These are phyloP conservation scores for Chouioia cunea DNA, from an alignment of 2,888 invertebrate genomes.

Conservation along the genomic window DNA sequence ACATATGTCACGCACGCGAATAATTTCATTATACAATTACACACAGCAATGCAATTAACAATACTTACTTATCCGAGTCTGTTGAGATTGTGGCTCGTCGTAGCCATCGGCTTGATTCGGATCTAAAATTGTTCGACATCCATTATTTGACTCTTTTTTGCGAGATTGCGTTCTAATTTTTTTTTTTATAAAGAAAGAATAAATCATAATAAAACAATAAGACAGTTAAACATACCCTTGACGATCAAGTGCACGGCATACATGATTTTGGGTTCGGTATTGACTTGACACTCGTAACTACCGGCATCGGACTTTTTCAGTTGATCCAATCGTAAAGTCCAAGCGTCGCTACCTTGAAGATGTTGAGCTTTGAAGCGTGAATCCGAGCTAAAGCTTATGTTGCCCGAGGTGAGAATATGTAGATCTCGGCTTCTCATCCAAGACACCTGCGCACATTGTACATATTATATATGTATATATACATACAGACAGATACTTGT, in stretches of 20 bases:
- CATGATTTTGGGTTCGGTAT: constrained; percentile 82
- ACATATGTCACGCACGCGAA: constrained; percentile 53
- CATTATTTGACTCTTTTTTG: not conserved
- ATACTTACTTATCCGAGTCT: constrained; percentile 66
- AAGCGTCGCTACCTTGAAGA: constrained; percentile 70
- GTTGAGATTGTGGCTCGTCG: constrained; percentile 65
- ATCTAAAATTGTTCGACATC: constrained; percentile 52
- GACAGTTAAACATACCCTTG: constrained; percentile 68
- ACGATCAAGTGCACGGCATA: constrained; percentile 76
- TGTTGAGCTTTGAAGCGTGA: constrained; percentile 74
- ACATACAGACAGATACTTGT: no score
- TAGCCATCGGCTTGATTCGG: constrained; percentile 63
- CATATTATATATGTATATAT: no score
- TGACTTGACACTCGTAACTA: constrained; percentile 81
- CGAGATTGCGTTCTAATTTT: constrained; percentile 11
- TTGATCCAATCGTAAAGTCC: constrained; percentile 75
- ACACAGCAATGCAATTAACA: not conserved
- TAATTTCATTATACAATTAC: constrained; percentile 66
- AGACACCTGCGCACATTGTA: constrained; percentile 80
- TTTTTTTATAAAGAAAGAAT: not conserved
- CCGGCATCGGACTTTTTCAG: constrained; percentile 75
- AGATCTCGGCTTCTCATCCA: constrained; percentile 81
- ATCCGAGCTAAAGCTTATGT: constrained; percentile 77
- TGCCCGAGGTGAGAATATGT: constrained; percentile 77
- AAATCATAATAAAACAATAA: not conserved